Evolutionary conservation across 2,888 invertebrate genomes (phyloP).

Genomic region (Drosophila trichaetosa): DNA sequence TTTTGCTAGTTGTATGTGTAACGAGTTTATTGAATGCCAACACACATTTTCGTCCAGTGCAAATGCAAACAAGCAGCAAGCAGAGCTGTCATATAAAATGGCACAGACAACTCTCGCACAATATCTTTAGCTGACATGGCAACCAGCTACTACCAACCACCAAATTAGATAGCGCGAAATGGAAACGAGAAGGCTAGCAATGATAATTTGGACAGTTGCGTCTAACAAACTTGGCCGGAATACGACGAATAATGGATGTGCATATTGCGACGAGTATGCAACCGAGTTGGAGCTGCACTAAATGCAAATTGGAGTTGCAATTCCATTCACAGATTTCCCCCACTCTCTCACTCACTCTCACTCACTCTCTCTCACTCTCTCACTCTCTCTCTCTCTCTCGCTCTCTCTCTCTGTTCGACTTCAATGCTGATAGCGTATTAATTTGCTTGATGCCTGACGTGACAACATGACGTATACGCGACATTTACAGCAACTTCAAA

Average conservation of each 20-base stretch:
- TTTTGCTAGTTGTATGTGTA: too few relatives aligned
- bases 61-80: constrained; percentile 25
- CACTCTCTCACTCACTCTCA: background rate
- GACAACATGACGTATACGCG: constrained; percentile 42
- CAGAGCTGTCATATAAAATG: constrained; percentile 30
- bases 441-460: constrained; percentile 18
- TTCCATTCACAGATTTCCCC: constrained; percentile 43
- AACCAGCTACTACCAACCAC: constrained; percentile 32
- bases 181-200: constrained; percentile 4
- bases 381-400: background rate
- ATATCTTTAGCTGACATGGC: constrained; percentile 49
- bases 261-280: constrained; percentile 11
- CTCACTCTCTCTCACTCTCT: background rate
- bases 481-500: constrained; percentile 25
- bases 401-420: background rate
- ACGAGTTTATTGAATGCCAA: background rate
- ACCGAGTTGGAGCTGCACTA: constrained; percentile 14
- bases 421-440: constrained; percentile 27
- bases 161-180: constrained; percentile 24
- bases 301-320: constrained; percentile 49
- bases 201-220: constrained; percentile 27
- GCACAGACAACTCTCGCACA: constrained; percentile 33
- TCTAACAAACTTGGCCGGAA: constrained; percentile 51
- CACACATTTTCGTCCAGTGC: constrained; percentile 22
- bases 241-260: constrained; percentile 31